Conservation (phyloP, 2,113 vertebrate species). For the Ovibos moschatus region DNA sequence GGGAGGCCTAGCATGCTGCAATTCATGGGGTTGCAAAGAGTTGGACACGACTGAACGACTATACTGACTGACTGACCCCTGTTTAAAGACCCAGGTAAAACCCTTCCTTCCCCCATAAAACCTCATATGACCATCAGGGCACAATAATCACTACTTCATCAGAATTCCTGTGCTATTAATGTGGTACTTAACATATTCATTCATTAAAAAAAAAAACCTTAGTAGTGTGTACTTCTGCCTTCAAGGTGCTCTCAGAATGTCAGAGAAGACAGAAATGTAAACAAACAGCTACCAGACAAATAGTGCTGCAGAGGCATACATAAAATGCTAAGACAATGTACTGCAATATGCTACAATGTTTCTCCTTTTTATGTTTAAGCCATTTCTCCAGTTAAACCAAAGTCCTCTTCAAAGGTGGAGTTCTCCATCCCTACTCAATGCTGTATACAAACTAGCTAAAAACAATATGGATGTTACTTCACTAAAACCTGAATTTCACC, state of each 20-base stretch:
- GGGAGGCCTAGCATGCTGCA: no score
- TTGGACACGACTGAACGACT: no score
- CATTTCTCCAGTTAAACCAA: background rate
- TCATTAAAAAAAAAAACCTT: background rate
- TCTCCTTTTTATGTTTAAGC: background rate
- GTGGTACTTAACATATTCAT: background rate
- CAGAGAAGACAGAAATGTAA: background rate
- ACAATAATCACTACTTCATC: background rate
- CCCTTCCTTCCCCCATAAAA: background rate
- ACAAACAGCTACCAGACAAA: background rate
- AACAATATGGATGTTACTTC: background rate
- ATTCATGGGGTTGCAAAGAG: no score
- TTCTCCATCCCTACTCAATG: background rate
- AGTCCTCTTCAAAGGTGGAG: background rate
- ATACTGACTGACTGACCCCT: no score
- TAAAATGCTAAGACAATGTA: background rate
- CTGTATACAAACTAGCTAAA: background rate
- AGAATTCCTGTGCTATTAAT: background rate
- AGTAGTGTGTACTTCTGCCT: background rate
- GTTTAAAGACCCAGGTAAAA: background rate
- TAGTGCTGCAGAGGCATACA: background rate
- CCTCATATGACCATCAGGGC: background rate
- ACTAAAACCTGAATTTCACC: background rate
- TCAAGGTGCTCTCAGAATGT: background rate
- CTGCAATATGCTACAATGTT: background rate